Conservation (phyloP, 2,888 invertebrate genomes). For the Psococerastis gibbosa region DNA sequence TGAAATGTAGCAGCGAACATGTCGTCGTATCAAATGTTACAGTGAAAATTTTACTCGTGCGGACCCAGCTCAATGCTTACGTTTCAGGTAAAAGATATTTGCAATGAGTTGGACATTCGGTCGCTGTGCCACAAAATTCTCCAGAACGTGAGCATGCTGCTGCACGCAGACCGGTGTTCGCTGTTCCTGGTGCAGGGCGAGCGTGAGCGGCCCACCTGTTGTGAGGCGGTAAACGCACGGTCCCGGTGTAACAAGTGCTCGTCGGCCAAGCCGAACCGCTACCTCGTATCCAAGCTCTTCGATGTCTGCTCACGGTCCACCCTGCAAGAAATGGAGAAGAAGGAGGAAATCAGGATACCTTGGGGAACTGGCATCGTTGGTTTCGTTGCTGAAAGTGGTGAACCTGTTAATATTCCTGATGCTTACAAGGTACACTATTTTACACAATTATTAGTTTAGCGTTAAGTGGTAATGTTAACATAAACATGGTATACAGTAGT, state of each 20-base stretch:
- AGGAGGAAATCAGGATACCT: constrained; percentile 81
- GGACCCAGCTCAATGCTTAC: no score
- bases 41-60: no score
- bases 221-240: constrained; percentile 24
- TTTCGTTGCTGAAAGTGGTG: constrained; percentile 81
- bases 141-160: constrained; percentile 79
- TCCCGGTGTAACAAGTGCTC: constrained; percentile 27
- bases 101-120: constrained; percentile 85
- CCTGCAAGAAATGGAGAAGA: constrained; percentile 77
- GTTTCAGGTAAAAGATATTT: constrained; percentile 73
- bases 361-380: constrained; percentile 94
- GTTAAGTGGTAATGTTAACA: no score
- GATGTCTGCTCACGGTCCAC: constrained; percentile 89
- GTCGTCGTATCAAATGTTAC: no score
- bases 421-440: constrained; percentile 81
- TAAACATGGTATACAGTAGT: no score
- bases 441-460: no score
- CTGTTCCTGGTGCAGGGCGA: constrained; percentile 75
- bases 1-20: no score
- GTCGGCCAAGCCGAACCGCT: constrained; percentile 21
- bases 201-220: constrained; percentile 24
- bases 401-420: constrained; percentile 86
- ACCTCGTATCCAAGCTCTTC: constrained; percentile 81
- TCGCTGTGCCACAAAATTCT: constrained; percentile 90
- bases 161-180: constrained; percentile 84